Percentiles rank a stretch among this genome's conserved stretches.
Conservation (phyloP, 2,888 invertebrate genomes). For the Drosophila suboccidentalis region DNA sequence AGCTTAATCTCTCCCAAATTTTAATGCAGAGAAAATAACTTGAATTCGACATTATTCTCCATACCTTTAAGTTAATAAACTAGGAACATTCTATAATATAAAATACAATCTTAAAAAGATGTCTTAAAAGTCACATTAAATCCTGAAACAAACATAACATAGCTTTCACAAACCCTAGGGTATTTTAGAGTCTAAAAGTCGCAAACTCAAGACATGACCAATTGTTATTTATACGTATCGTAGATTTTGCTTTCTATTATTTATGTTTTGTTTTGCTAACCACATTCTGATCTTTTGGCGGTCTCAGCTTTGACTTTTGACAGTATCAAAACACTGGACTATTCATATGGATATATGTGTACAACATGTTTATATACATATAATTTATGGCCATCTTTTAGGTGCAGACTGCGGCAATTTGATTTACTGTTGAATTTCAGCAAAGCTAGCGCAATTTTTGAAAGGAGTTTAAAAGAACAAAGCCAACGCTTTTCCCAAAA, state of each 20-base stretch:
- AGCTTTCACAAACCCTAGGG: not conserved
- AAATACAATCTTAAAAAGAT: no score
- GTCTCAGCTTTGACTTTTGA: constrained; percentile 32
- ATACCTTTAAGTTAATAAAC: not conserved
- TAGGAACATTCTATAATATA: no score
- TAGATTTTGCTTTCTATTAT: constrained; percentile 33
- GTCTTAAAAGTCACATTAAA: not conserved
- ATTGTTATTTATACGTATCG: constrained; percentile 13
- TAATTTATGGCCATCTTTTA: constrained; percentile 52
- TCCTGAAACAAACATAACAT: not conserved
- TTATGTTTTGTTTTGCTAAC: constrained; percentile 52
- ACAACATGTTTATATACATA: constrained; percentile 15
- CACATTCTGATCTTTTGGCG: constrained; percentile 32
- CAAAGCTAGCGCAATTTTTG: constrained; percentile 37
- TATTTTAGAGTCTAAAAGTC: constrained; percentile 1
- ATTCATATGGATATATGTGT: not conserved
- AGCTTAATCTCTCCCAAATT: no score
- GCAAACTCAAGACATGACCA: not conserved
- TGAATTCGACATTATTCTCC: not conserved
- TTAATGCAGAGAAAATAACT: no score
- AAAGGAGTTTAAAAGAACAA: constrained; percentile 33
- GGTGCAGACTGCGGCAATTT: constrained; percentile 28
- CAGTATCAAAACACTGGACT: constrained; percentile 44
- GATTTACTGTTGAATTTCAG: constrained; percentile 50
- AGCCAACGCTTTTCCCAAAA: constrained; percentile 8